phyloP scores from a whole-genome alignment of 2,888 invertebrate genomes.

The Lydus trimaculatus region DNA sequence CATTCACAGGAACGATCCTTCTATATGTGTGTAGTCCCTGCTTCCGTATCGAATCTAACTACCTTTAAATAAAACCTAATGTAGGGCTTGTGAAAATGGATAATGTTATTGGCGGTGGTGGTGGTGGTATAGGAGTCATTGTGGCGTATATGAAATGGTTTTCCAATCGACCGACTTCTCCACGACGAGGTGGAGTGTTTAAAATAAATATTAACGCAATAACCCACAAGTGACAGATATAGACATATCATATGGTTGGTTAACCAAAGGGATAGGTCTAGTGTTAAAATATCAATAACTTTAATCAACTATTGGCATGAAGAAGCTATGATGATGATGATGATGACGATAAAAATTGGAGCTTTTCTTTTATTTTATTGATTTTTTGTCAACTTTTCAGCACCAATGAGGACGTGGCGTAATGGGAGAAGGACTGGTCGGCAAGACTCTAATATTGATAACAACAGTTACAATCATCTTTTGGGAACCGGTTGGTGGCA shows the following conservation, averaged over 20 bases:
- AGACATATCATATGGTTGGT: not conserved
- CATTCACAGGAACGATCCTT: too few relatives aligned
- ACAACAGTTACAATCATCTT: slow-evolving; percentile 48
- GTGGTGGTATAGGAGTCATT: too few relatives aligned
- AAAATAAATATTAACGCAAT: slow-evolving; percentile 1
- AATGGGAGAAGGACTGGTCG: slow-evolving; percentile 57
- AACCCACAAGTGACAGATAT: not conserved
- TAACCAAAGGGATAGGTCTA: not conserved
- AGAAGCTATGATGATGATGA: not conserved
- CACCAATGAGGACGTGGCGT: slow-evolving; percentile 61
- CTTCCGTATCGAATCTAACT: not conserved
- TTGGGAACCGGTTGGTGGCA: slow-evolving; percentile 52
- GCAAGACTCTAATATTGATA: slow-evolving; percentile 51
- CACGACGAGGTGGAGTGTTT: not conserved
- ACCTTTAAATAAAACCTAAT: not conserved
- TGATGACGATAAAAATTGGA: not conserved
- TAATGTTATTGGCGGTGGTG: not conserved
- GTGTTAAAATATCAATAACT: too few relatives aligned
- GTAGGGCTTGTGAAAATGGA: not conserved
- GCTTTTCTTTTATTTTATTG: not conserved
- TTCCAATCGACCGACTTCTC: not conserved
- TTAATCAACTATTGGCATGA: not conserved
- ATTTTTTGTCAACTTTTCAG: slow-evolving; percentile 61
- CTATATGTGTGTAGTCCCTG: too few relatives aligned
- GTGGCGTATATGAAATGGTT: not conserved